phyloP scores from a whole-genome alignment of 2,797 vertebrate species.

The Pteronotus mesoamericanus region DNA sequence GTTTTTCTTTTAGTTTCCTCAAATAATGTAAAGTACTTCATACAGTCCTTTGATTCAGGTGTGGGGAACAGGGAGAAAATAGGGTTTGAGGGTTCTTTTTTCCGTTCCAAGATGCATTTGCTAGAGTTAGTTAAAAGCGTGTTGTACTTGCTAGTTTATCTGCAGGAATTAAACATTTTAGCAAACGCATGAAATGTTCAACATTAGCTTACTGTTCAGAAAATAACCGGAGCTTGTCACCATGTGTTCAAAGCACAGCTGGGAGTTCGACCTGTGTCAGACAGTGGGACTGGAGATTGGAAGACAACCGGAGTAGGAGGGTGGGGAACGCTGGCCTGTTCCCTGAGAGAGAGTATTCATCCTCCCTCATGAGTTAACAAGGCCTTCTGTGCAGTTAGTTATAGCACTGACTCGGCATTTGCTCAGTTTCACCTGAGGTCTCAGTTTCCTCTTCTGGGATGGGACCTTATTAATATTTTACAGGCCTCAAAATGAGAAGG shows the following conservation, averaged over 20 bases:
- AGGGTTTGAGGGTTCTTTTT: not conserved
- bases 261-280: not conserved
- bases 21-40: not conserved
- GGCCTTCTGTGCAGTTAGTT: not conserved
- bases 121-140: not conserved
- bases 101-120: not conserved
- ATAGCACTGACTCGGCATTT: not conserved
- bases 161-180: not conserved
- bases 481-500: not conserved
- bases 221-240: not conserved
- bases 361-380: not conserved
- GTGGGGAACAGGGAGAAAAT: not conserved
- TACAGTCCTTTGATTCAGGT: not conserved
- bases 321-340: not conserved
- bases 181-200: not conserved
- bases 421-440: not conserved
- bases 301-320: not conserved
- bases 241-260: not conserved
- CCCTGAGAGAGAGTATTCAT: not conserved
- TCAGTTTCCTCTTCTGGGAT: not conserved
- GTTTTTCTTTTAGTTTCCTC: conserved; percentile 27
- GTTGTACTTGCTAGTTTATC: not conserved
- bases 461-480: not conserved
- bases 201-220: not conserved
- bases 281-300: not conserved